Conservation (phyloP, 2,113 vertebrate genomes). For the Oryzias curvinotus region DNA sequence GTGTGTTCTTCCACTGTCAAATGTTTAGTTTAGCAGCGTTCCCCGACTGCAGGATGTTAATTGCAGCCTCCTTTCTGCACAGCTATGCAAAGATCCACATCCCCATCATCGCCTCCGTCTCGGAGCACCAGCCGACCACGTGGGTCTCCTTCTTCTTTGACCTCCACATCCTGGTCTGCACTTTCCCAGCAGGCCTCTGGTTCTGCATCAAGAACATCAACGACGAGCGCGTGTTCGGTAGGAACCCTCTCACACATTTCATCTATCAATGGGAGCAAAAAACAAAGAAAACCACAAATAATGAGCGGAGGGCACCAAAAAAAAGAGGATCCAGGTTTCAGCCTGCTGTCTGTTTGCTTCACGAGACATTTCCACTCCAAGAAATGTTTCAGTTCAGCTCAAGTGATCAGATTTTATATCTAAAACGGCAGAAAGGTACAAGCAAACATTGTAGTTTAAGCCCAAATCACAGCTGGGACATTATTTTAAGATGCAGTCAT, state of each 20-base stretch:
- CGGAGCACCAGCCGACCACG: slow-evolving; percentile 97
- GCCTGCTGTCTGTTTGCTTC: too few relatives aligned
- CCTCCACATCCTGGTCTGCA: slow-evolving; percentile 99
- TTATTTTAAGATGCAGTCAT: too few relatives aligned
- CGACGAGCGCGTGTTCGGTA: slow-evolving; percentile 96
- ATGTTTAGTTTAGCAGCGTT: slow-evolving; percentile 18
- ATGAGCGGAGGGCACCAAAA: too few relatives aligned
- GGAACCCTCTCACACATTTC: slow-evolving; percentile 1
- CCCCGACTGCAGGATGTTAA: slow-evolving; percentile 29
- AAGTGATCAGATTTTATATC: too few relatives aligned
- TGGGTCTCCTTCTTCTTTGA: slow-evolving; percentile 99
- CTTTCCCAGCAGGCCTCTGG: slow-evolving; percentile 98
- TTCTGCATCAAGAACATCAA: slow-evolving; percentile 99
- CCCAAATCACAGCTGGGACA: too few relatives aligned
- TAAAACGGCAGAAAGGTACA: too few relatives aligned
- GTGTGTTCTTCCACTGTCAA: too few relatives aligned
- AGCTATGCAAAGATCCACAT: slow-evolving; percentile 99
- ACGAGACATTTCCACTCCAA: too few relatives aligned
- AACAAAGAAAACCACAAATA: background rate
- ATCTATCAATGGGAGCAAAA: background rate
- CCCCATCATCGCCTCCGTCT: slow-evolving; percentile 98
- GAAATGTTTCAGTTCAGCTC: too few relatives aligned
- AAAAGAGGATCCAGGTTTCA: too few relatives aligned
- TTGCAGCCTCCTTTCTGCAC: slow-evolving; percentile 29
- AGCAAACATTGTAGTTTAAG: too few relatives aligned